Conservation (phyloP, 2,888 invertebrate genomes). For the Ormia ochracea region DNA sequence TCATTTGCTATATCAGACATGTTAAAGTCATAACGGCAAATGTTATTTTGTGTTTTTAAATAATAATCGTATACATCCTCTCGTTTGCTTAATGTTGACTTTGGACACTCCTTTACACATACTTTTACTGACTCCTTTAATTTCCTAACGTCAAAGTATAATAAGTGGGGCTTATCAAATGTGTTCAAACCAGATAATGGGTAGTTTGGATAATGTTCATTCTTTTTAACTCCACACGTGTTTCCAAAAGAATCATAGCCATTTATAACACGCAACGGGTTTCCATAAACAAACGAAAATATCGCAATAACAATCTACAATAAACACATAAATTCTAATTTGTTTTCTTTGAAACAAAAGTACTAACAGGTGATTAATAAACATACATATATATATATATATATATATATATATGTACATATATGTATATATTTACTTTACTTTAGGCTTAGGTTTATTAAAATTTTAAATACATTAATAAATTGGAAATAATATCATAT, state of each 20-base stretch:
- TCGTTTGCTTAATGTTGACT: constrained; percentile 80
- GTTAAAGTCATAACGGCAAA: constrained; percentile 86
- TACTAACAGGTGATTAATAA: not conserved
- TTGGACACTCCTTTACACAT: constrained; percentile 93
- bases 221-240: constrained; percentile 90
- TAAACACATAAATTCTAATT: not conserved
- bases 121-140: constrained; percentile 88
- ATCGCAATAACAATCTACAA: constrained; percentile 87
- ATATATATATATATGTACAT: not conserved
- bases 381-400: no score
- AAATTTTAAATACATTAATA: no score
- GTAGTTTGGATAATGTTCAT: constrained; percentile 85
- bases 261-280: constrained; percentile 89
- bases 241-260: constrained; percentile 97
- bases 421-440: not conserved
- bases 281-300: constrained; percentile 92
- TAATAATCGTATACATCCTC: constrained; percentile 86
- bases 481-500: no score
- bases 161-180: constrained; percentile 85
- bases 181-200: constrained; percentile 89
- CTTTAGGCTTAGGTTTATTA: no score
- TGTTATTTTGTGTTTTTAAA: constrained; percentile 82
- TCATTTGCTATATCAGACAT: constrained; percentile 78
- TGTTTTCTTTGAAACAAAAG: not conserved
- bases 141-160: constrained; percentile 89